These are phyloP conservation scores for Apocrypta bakeri DNA, from an alignment of 1,140 invertebrate species.

Conservation along the genomic window DNA sequence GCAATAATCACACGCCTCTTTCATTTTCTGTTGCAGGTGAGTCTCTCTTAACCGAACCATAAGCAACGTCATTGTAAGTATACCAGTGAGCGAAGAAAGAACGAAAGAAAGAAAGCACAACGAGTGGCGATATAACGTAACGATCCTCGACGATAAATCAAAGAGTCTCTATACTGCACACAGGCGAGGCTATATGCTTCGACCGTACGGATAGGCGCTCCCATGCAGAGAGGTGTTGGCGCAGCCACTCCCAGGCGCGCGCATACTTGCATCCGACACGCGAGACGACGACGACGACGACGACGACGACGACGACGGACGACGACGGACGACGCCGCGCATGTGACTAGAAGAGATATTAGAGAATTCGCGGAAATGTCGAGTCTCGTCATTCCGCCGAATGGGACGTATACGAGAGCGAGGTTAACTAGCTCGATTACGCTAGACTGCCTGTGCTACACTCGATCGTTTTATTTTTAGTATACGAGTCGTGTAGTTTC, in stretches of 20 bases:
- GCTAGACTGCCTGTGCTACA: not conserved
- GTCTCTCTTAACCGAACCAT: not conserved
- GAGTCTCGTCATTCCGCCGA: not conserved
- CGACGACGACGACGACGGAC: not conserved
- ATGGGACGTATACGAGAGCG: not conserved
- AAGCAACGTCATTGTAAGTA: not conserved
- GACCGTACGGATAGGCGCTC: not conserved
- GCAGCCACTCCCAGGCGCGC: constrained; percentile 8
- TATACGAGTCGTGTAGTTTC: not conserved
- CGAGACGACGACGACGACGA: not conserved
- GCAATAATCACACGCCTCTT: too few relatives aligned
- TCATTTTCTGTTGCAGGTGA: constrained; percentile 17
- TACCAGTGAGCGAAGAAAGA: too few relatives aligned
- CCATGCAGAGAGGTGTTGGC: not conserved
- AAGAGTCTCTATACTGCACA: not conserved
- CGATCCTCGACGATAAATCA: not conserved
- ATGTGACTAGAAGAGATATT: not conserved
- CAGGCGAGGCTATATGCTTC: not conserved
- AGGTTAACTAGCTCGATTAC: not conserved
- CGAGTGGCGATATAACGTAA: not conserved
- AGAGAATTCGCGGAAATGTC: constrained; percentile 1
- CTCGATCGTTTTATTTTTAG: not conserved
- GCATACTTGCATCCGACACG: not conserved
- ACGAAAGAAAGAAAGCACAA: not conserved
- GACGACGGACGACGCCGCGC: not conserved